A percentile compares a stretch with the other conserved stretches of the same genome.
These are phyloP conservation scores for Cinara cedri DNA, from an alignment of 2,888 invertebrate genomes.

Conservation along the genomic window DNA sequence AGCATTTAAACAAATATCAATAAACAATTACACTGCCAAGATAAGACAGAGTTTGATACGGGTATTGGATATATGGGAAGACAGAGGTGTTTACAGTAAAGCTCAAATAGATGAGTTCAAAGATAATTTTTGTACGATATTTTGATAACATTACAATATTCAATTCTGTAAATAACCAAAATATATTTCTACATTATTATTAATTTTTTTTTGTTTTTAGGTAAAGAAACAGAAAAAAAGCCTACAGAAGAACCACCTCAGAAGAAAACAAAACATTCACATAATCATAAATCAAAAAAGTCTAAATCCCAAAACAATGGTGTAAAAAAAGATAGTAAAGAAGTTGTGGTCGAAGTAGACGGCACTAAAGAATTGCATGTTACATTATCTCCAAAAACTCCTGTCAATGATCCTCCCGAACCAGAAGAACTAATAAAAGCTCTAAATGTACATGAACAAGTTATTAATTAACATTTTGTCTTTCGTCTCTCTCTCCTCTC, in stretches of 20 bases:
- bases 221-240: constrained; percentile 60
- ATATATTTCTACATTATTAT: not conserved
- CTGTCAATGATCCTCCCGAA: constrained; percentile 86
- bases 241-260: constrained; percentile 54
- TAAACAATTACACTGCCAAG: constrained; percentile 71
- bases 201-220: constrained; percentile 59
- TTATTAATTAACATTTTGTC: constrained; percentile 7
- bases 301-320: constrained; percentile 64
- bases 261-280: constrained; percentile 60
- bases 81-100: constrained; percentile 85
- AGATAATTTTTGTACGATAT: constrained; percentile 64
- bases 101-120: constrained; percentile 81
- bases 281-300: constrained; percentile 61
- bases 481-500: no score
- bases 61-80: constrained; percentile 89
- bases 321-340: constrained; percentile 66
- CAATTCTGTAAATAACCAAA: not conserved
- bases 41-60: constrained; percentile 80
- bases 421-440: constrained; percentile 89
- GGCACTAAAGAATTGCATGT: constrained; percentile 78
- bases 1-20: constrained; percentile 83
- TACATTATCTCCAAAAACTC: constrained; percentile 79
- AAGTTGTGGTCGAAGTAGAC: constrained; percentile 67
- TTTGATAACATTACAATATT: not conserved
- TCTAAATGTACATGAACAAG: constrained; percentile 64